Base-by-base conservation (phyloP, 2,888 invertebrate genomes). In the Dryadula phaetusa region DNA sequence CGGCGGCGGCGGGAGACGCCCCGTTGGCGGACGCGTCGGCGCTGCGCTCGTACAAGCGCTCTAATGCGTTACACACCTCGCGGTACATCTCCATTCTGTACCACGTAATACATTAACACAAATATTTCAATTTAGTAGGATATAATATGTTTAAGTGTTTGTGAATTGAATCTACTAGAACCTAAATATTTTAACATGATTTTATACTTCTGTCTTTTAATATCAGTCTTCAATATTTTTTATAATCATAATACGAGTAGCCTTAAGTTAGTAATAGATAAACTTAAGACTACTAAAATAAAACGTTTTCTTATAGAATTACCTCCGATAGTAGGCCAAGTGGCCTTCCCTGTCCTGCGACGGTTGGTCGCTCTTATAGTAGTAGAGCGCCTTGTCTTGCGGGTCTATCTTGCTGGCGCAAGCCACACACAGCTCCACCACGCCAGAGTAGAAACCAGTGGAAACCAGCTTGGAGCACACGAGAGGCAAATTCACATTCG, bases 381-480 rank as follows among this genome's bases (percentile, higher is more conserved):
- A 98, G 86, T 98, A 97, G 47, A 97, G 88, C 0, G 97, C 99
- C 67, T 97, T 94, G 78, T 97, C 96, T 76, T 97, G 96, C 0
- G 98, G 97, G 87, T 99, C 99, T n/a, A 96, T 88, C 83, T 96
- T 97, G 60, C 94, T 93, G 0, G 98, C 98, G 81, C 97, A 97
- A 8, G 96, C 95, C 1, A 96, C 94, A 76, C 97, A 96, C 28
- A 99, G 86, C 76, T 99, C 98, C 12, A 99, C 96, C 2, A 99
- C 96, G 0, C 98, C 98, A 25, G 96, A 95, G 83, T 97, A 98
- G 81, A 96, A 98, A 18, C 96, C 96, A 54, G 95, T 95, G 1
- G 95, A 93, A 8, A 96, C 94, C 76, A 99, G 95, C 85, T 98
- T 97, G 58, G 96, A 95, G 81, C 98, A 98, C 49, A 99, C 96